Evolutionary conservation across 2,113 vertebrate genomes (phyloP).

Genomic region (Lepidothrix coronata): DNA sequence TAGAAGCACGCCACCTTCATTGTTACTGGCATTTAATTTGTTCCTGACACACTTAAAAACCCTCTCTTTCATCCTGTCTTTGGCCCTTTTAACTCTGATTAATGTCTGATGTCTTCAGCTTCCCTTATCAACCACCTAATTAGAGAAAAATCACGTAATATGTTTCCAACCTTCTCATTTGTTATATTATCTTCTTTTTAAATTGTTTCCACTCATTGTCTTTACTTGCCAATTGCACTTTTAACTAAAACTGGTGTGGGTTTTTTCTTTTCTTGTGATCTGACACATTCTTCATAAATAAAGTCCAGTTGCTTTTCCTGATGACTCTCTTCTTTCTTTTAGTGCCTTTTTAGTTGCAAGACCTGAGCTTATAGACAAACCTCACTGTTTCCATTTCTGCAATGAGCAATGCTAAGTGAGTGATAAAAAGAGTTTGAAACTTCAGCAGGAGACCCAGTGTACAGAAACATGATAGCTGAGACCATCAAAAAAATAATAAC

Average conservation of each 20-base stretch:
- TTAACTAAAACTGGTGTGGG: background rate
- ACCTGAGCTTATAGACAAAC: background rate
- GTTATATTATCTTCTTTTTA: background rate
- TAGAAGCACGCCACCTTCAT: background rate
- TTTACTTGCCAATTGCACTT: background rate
- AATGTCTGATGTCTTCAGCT: background rate
- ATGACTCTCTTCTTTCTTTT: background rate
- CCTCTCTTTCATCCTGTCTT: background rate
- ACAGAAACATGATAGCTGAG: background rate
- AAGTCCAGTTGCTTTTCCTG: background rate
- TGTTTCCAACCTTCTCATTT: background rate
- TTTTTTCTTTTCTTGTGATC: background rate
- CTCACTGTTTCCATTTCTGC: background rate
- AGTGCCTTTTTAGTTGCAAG: background rate
- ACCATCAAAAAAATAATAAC: background rate
- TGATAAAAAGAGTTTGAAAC: background rate
- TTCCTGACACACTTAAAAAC: background rate
- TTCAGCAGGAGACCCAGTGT: background rate
- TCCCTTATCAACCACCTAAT: background rate
- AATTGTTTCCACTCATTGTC: background rate
- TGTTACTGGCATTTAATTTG: background rate
- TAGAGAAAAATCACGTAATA: background rate
- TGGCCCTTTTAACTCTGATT: background rate
- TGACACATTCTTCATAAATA: background rate
- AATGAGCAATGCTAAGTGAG: background rate